A percentile compares a stretch with the other conserved stretches of the same genome.
phyloP scores from a whole-genome alignment of 2,888 invertebrate species.

The Pandemis corylana region DNA sequence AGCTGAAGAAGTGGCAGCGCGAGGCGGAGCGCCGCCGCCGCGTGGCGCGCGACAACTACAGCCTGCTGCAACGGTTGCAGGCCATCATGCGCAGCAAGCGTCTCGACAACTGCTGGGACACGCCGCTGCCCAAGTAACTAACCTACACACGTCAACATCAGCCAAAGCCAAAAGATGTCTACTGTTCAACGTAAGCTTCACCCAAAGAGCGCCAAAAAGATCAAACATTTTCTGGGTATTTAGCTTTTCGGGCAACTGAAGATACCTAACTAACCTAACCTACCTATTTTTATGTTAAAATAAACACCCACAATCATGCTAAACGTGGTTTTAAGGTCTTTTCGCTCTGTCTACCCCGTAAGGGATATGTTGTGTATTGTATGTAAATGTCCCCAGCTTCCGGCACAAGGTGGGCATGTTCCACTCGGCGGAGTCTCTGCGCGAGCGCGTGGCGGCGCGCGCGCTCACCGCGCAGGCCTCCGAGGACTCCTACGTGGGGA shows the following conservation, averaged over 20 bases:
- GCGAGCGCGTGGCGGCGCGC: conserved; percentile 60
- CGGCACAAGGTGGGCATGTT: conserved; percentile 75
- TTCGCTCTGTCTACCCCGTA: no score
- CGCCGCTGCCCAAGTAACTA: conserved; percentile 86
- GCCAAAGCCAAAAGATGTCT: no score
- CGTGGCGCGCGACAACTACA: conserved; percentile 88
- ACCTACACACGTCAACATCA: no score
- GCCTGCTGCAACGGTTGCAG: conserved; percentile 87
- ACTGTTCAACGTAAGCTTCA: no score
- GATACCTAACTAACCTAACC: no score
- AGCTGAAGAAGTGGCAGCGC: conserved; percentile 88
- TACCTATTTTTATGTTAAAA: no score
- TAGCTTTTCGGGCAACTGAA: no score
- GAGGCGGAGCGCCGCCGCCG: conserved; percentile 86
- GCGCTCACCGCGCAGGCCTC: conserved; percentile 49
- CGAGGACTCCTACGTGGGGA: conserved; percentile 52
- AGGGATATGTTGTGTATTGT: no score
- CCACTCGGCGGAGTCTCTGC: conserved; percentile 62
- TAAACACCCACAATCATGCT: no score
- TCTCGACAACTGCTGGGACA: conserved; percentile 88
- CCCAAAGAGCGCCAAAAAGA: no score
- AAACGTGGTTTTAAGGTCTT: no score
- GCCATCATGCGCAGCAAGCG: conserved; percentile 88
- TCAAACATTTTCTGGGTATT: no score
- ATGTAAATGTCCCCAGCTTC: conserved; percentile 56